These are phyloP conservation scores for Sceloporus undulatus DNA, from an alignment of 2,113 vertebrate genomes.

Conservation along the genomic window DNA sequence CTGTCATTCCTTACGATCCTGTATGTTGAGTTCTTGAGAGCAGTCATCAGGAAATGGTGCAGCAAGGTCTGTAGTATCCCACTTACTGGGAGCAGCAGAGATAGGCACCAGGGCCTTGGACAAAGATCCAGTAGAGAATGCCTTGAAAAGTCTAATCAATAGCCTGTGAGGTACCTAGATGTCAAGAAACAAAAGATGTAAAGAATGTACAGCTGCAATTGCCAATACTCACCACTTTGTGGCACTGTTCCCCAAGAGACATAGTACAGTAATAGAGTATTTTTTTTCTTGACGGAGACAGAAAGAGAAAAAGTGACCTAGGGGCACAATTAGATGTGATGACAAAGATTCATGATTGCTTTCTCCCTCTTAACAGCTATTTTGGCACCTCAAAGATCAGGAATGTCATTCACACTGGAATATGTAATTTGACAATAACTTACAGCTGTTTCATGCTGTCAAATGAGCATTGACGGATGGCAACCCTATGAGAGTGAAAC, in stretches of 20 bases:
- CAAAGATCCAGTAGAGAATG: too few relatives aligned
- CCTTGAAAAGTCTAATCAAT: too few relatives aligned
- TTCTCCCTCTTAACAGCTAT: neutral
- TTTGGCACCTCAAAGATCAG: neutral
- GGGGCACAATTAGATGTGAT: neutral
- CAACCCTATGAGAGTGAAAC: too few relatives aligned
- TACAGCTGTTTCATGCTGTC: too few relatives aligned
- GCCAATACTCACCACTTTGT: neutral
- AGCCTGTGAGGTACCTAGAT: too few relatives aligned
- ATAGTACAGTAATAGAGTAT: neutral
- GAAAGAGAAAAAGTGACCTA: neutral
- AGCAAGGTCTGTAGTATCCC: neutral
- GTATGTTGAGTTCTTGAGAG: neutral
- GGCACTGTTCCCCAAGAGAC: fast-evolving
- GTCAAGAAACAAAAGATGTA: neutral
- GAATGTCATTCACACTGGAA: neutral
- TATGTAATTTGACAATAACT: neutral
- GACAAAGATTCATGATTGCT: neutral
- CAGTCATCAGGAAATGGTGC: neutral
- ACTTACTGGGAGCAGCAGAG: neutral
- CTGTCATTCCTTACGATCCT: neutral
- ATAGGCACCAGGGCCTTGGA: neutral
- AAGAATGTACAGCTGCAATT: neutral
- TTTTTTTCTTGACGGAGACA: neutral
- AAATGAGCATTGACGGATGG: too few relatives aligned